Conservation (phyloP, 2,797 vertebrate genomes). For the Pangasius sanitwongsei region DNA sequence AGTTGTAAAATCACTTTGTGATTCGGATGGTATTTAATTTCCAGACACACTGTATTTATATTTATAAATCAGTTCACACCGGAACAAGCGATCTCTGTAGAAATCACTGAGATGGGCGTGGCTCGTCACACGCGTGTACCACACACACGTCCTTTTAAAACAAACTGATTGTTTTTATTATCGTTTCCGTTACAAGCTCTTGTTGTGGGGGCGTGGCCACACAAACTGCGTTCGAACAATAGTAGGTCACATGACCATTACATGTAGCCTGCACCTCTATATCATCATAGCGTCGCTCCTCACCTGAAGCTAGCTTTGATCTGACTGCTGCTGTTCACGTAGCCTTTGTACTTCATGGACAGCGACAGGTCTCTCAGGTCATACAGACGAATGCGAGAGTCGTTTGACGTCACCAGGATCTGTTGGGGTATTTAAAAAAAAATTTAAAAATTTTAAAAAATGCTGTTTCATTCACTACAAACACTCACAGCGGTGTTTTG, state of each 20-base stretch:
- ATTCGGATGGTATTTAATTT: too few species aligned
- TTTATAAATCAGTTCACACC: too few species aligned
- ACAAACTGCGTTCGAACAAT: background rate
- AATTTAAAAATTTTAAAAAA: background rate
- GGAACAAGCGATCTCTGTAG: too few species aligned
- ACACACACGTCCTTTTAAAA: too few species aligned
- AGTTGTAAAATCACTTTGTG: background rate
- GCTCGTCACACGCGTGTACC: too few species aligned
- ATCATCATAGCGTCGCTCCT: conserved; percentile 36
- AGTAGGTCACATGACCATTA: background rate
- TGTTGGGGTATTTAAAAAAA: conserved; percentile 55
- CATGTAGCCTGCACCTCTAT: background rate
- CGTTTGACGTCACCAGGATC: conserved; percentile 98
- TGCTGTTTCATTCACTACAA: background rate
- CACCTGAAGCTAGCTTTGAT: conserved; percentile 99
- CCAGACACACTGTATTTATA: too few species aligned
- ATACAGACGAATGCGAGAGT: conserved; percentile 94
- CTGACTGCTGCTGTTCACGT: conserved; percentile 98
- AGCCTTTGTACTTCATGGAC: conserved; percentile 99
- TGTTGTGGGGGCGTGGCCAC: too few species aligned
- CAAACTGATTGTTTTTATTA: too few species aligned
- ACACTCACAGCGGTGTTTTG: background rate
- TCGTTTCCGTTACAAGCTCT: too few species aligned
- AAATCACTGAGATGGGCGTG: too few species aligned
- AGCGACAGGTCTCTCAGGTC: conserved; percentile 96